phyloP scores from a whole-genome alignment of 2,797 vertebrate genomes.

The Anniella stebbinsi region DNA sequence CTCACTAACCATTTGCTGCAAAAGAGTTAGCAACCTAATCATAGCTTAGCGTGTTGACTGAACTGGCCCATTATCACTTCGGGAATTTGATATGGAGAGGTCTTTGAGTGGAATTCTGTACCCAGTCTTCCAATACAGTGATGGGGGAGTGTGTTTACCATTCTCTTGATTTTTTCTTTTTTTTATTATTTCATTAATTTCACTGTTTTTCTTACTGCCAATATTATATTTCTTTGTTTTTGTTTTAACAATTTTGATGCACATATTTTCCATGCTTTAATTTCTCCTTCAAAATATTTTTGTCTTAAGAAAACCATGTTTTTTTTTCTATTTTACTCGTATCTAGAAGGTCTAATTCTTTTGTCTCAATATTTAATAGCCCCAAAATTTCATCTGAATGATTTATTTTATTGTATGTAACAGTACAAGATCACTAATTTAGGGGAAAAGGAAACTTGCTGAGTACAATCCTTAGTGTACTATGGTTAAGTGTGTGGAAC shows the following conservation, averaged over 20 bases:
- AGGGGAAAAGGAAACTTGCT: not conserved
- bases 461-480: not conserved
- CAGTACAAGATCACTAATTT: not conserved
- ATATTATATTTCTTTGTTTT: not conserved
- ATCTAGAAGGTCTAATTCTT: not conserved
- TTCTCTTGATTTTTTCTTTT: not conserved
- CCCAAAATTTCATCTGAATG: not conserved
- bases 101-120: not conserved
- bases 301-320: not conserved
- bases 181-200: not conserved
- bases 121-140: not conserved
- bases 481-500: not conserved
- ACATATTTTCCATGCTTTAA: not conserved
- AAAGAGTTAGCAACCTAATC: no score
- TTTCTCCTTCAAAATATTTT: not conserved
- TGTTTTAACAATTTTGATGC: no score
- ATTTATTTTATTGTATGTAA: not conserved
- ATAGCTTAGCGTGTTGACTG: no score
- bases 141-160: not conserved
- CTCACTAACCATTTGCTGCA: no score
- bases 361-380: not conserved
- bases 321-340: no score
- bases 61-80: not conserved
- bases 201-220: not conserved
- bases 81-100: not conserved